These are phyloP conservation scores for Drosophila conformis DNA, from an alignment of 2,888 invertebrate species.

Conservation along the genomic window DNA sequence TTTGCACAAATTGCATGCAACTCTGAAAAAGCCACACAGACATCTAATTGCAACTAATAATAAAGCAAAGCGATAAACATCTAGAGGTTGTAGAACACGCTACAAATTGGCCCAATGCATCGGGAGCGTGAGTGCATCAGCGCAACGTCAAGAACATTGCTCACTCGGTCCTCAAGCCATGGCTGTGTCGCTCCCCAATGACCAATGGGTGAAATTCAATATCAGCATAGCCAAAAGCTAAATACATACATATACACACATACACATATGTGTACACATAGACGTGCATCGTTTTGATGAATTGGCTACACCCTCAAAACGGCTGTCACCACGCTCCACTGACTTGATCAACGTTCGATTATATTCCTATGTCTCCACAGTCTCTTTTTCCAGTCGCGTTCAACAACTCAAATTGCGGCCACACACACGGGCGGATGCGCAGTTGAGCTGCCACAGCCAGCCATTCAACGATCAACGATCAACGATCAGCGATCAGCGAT, in stretches of 20 bases:
- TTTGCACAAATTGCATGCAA: slow-evolving; percentile 58
- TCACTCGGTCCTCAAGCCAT: slow-evolving; percentile 20
- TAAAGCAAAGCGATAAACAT: slow-evolving; percentile 73
- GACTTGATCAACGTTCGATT: slow-evolving; percentile 43
- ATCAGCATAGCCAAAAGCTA: slow-evolving; percentile 32
- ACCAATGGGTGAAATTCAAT: slow-evolving; percentile 63
- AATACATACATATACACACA: background rate
- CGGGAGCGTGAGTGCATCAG: slow-evolving; percentile 39
- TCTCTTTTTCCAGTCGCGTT: slow-evolving; percentile 70
- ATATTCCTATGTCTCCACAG: slow-evolving; percentile 59
- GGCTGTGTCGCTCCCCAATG: background rate
- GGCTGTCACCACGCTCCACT: slow-evolving; percentile 75
- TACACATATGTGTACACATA: background rate
- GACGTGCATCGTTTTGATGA: slow-evolving; percentile 16
- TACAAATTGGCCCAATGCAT: slow-evolving; percentile 61
- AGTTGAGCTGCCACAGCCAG: slow-evolving; percentile 71
- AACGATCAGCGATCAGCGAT: slow-evolving; percentile 24
- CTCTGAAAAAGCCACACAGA: slow-evolving; percentile 60
- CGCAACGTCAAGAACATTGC: slow-evolving; percentile 37
- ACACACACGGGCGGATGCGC: slow-evolving; percentile 82
- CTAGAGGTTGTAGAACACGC: slow-evolving; percentile 48
- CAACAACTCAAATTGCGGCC: slow-evolving; percentile 81
- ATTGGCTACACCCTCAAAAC: slow-evolving; percentile 75
- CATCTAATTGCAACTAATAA: slow-evolving; percentile 80
- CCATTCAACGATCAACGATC: background rate